A percentile compares a stretch with the other conserved stretches of the same genome.
Conservation (phyloP, 2,797 vertebrate genomes). For the Podarcis lilfordi region DNA sequence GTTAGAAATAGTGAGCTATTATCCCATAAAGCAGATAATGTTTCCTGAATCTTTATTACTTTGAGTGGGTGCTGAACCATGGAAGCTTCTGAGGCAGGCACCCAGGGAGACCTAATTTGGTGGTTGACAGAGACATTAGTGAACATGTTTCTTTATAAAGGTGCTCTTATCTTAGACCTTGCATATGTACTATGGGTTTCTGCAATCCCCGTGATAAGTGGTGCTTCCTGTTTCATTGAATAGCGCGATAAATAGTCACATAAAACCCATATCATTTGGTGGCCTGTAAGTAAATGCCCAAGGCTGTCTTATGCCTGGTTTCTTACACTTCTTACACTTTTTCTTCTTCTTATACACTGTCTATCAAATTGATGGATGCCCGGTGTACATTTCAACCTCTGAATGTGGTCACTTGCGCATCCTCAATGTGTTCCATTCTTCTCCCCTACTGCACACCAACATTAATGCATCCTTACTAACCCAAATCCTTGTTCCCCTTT, state of each 20-base stretch:
- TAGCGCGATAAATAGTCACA: slow-evolving; percentile 69
- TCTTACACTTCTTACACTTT: slow-evolving; percentile 64
- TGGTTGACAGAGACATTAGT: slow-evolving; percentile 63
- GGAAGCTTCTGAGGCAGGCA: slow-evolving; percentile 49
- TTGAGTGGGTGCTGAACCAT: slow-evolving; percentile 43
- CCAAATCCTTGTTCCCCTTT: background rate
- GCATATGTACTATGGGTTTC: slow-evolving; percentile 52
- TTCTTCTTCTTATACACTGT: slow-evolving; percentile 19
- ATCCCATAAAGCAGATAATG: slow-evolving; percentile 56
- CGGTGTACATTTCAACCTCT: slow-evolving; percentile 51
- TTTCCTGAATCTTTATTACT: slow-evolving; percentile 56
- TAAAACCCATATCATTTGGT: slow-evolving; percentile 73
- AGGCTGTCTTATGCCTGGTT: slow-evolving; percentile 71
- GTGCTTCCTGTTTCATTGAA: slow-evolving; percentile 64
- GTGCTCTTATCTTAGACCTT: slow-evolving; percentile 61
- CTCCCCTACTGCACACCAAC: background rate
- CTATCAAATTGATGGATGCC: slow-evolving; percentile 63
- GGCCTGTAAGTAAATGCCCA: slow-evolving; percentile 72
- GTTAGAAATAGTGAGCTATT: slow-evolving; percentile 47
- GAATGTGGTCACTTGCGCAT: slow-evolving; percentile 48
- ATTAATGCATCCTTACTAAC: background rate
- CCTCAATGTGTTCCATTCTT: slow-evolving; percentile 27
- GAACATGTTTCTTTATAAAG: slow-evolving; percentile 43
- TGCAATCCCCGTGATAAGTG: slow-evolving; percentile 52
- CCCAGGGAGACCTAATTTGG: slow-evolving; percentile 61